These are phyloP conservation scores for Patella ulyssiponensis DNA, from an alignment of 2,888 invertebrate species.

Conservation along the genomic window DNA sequence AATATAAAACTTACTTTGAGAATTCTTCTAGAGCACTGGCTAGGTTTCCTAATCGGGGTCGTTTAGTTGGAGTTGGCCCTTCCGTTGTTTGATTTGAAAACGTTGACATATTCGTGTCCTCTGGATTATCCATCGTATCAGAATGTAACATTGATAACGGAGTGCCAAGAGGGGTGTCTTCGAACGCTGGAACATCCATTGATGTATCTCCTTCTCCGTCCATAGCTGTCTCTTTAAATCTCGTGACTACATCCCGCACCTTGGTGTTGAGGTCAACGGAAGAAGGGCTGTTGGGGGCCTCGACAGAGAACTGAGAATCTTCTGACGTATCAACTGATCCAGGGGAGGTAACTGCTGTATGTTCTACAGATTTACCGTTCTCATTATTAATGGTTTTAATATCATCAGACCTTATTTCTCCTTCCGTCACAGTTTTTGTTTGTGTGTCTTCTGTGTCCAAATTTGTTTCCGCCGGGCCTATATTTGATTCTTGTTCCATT, in stretches of 20 bases:
- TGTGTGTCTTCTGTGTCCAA: neutral
- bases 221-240: neutral
- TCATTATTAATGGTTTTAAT: neutral
- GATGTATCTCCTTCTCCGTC: neutral
- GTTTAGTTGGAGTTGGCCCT: neutral
- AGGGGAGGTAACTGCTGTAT: neutral
- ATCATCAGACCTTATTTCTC: neutral
- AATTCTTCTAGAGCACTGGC: neutral
- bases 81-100: neutral
- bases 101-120: neutral
- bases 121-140: neutral
- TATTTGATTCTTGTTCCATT: too few species aligned
- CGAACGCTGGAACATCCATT: neutral
- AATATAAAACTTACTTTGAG: neutral
- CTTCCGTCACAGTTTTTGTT: neutral
- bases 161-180: neutral
- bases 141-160: neutral
- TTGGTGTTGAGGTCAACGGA: neutral
- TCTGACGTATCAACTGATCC: neutral
- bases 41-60: neutral
- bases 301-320: neutral
- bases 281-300: neutral
- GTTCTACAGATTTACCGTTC: neutral
- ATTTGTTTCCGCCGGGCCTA: neutral
- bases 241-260: neutral